phyloP scores from a whole-genome alignment of 2,113 vertebrate species.

The Sprattus sprattus region DNA sequence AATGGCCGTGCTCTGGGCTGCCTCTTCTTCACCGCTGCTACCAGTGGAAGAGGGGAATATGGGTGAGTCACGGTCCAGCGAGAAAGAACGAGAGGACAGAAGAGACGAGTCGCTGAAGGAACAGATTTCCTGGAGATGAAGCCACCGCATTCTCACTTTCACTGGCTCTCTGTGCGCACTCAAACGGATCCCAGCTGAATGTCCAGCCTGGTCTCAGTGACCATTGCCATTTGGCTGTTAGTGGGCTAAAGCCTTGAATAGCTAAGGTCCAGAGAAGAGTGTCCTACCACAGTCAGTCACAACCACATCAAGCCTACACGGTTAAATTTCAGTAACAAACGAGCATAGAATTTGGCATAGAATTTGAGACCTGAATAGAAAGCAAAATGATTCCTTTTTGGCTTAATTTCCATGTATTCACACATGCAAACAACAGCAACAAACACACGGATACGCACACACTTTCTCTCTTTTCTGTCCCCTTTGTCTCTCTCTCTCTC shows the following conservation, averaged over 20 bases:
- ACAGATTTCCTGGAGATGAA: neutral
- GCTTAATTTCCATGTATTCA: neutral
- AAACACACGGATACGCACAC: constrained; percentile 11
- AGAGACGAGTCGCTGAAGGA: neutral
- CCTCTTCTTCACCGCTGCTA: neutral
- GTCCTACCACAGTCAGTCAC: neutral
- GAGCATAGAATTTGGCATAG: neutral
- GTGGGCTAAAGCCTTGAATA: neutral
- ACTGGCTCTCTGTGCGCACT: neutral
- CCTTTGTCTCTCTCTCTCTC: too few species aligned
- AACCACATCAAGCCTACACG: neutral
- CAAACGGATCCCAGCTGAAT: neutral
- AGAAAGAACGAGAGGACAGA: neutral
- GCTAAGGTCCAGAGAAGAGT: neutral
- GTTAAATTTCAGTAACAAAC: neutral
- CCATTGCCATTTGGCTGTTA: neutral
- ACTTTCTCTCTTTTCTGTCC: too few species aligned
- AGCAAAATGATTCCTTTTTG: too few species aligned
- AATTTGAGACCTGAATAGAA: neutral
- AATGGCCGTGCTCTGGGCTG: neutral
- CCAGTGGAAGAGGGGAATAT: neutral
- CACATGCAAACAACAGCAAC: constrained; percentile 14
- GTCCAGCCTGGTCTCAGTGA: neutral
- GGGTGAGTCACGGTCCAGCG: constrained; percentile 6
- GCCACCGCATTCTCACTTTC: neutral